Evolutionary conservation across 2,888 invertebrate species (phyloP), one percentile per base, ranked within the genome.

Genomic region (Xiphydria camelus): DNA sequence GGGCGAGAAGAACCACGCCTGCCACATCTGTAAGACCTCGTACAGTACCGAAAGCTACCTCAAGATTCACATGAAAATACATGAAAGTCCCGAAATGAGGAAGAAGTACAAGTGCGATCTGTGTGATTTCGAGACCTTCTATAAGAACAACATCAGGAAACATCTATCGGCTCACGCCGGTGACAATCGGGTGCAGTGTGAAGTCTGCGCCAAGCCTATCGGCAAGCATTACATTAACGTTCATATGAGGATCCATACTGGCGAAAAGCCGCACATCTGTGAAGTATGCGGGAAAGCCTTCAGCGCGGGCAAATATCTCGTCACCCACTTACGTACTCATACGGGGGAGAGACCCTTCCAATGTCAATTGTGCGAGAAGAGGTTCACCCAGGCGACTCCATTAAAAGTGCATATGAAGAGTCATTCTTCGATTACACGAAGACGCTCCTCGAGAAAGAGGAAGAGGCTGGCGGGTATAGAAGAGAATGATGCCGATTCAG

Each of bases 331-430:
- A n/a, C n/a, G n/a, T n/a, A n/a, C n/a, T n/a, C n/a, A n/a, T n/a
- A n/a, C n/a, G n/a, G n/a, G n/a, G 25, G 25, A 25, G n/a, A 5
- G 4, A n/a, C 10, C 12, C 15, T 45, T 39, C 55, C 72, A 76
- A n/a, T 80, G 80, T 53, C 67, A 73, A 3, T 70, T 74, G n/a
- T 80, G 80, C 52, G 76, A 77, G 2, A 79, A 80, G 52, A 70
- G 77, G 1, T 79, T 79, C 56, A 76, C 77, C 33, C 78, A 77
- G 0, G 77, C 78, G 32, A 66, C 57, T 36, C 79, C 79, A 0
- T 65, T 80, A 1, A 79, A 79, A 47, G 75, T 76, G 46, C 80
- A 80, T 55, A n/a, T n/a, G n/a, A n/a, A n/a, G n/a, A n/a, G n/a
- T n/a, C n/a, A n/a, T n/a, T n/a, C n/a, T n/a, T n/a, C n/a, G n/a